phyloP scores from a whole-genome alignment of 2,797 vertebrate genomes.

The Coregonus suidteri region DNA sequence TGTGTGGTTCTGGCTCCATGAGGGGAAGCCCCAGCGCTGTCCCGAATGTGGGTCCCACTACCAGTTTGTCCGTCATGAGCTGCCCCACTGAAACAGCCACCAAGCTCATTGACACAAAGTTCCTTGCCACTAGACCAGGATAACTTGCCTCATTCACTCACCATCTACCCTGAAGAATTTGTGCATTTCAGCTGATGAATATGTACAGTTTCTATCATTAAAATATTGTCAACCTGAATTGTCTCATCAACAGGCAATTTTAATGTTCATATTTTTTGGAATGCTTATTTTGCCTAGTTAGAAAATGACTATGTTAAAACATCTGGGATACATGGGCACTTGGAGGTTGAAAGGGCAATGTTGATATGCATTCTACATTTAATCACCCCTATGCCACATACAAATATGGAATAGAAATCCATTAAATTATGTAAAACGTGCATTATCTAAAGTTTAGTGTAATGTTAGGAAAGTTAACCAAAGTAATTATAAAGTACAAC shows the following conservation, averaged over 20 bases:
- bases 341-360: background rate
- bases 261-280: background rate
- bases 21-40: constrained; percentile 71
- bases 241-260: background rate
- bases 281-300: no score
- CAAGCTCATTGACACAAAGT: background rate
- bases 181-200: constrained; percentile 31
- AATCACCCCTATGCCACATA: background rate
- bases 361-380: background rate
- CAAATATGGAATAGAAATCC: background rate
- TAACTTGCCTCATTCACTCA: constrained; percentile 20
- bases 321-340: background rate
- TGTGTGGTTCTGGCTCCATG: constrained; percentile 77
- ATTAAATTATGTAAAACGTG: background rate
- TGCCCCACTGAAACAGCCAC: constrained; percentile 63
- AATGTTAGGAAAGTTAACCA: background rate
- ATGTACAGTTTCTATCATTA: constrained; percentile 56
- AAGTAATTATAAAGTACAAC: background rate
- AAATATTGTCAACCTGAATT: constrained; percentile 40
- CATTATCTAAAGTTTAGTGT: background rate
- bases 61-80: constrained; percentile 65
- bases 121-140: constrained; percentile 4
- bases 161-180: constrained; percentile 24
- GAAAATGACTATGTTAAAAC: no score
- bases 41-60: constrained; percentile 71